Evolutionary conservation across 2,113 vertebrate genomes (phyloP).

Genomic region (Orthochromis indermauri): DNA sequence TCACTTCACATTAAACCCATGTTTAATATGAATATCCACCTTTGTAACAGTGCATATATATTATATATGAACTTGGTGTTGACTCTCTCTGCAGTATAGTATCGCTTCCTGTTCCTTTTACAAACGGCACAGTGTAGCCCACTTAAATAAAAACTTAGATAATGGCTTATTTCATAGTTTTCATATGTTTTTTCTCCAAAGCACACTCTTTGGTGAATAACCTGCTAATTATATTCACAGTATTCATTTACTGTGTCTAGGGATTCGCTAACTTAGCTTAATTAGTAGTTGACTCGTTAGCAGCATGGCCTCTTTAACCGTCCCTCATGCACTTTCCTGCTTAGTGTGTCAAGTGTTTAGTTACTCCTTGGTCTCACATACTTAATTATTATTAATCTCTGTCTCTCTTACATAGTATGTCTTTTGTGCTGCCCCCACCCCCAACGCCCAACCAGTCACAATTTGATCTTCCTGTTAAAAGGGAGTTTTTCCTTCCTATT

Average conservation of each 20-base stretch:
- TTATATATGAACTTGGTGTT: not conserved
- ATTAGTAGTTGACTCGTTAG: not conserved
- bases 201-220: not conserved
- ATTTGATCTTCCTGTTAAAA: not conserved
- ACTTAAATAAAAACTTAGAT: not conserved
- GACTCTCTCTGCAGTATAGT: not conserved
- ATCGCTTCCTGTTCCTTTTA: not conserved
- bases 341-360: not conserved
- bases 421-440: not conserved
- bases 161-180: not conserved
- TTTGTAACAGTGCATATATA: not conserved
- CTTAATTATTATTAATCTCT: not conserved
- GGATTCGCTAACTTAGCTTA: not conserved
- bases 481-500: not conserved
- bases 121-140: fast-evolving
- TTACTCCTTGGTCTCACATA: not conserved
- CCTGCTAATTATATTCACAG: not conserved
- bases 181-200: not conserved
- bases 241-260: not conserved
- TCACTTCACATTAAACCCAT: not conserved
- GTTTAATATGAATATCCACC: not conserved
- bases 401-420: not conserved
- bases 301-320: not conserved
- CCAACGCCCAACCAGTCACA: not conserved
- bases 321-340: not conserved